A percentile compares a stretch with the other conserved stretches of the same genome.
These are phyloP conservation scores for Hydrotaea diabolus DNA, from an alignment of 2,888 invertebrate genomes.

Conservation along the genomic window DNA sequence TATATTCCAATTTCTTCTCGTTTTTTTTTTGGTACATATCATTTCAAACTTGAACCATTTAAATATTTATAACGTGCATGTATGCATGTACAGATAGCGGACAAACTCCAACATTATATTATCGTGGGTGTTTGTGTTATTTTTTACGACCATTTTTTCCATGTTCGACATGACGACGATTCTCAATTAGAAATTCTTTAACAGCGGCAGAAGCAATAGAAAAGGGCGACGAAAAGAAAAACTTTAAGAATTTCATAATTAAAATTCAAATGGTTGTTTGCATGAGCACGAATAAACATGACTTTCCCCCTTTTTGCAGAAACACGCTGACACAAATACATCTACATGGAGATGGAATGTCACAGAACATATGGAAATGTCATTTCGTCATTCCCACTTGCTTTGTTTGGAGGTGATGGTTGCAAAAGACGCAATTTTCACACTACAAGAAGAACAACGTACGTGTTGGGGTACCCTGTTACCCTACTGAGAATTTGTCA, in stretches of 20 bases:
- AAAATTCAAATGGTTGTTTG: slow-evolving; percentile 31
- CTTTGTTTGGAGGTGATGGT: no score
- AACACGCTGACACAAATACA: not conserved
- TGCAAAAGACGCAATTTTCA: no score
- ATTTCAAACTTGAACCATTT: not conserved
- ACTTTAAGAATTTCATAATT: slow-evolving; percentile 37
- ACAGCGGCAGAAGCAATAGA: not conserved
- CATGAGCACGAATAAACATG: not conserved
- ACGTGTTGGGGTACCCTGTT: no score
- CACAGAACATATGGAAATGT: no score
- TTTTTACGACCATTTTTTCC: not conserved
- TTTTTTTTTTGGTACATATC: no score
- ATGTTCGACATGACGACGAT: slow-evolving; percentile 1
- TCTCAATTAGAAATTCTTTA: slow-evolving; percentile 15
- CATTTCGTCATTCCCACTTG: no score
- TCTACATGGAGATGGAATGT: not conserved
- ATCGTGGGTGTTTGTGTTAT: not conserved
- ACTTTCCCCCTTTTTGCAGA: not conserved
- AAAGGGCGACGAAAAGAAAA: not conserved
- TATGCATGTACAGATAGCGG: no score
- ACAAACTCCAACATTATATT: not conserved
- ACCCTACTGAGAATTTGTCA: not conserved
- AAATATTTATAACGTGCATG: slow-evolving; percentile 15
- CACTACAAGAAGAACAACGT: no score
- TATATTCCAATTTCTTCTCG: no score